Evolutionary conservation across 2,888 invertebrate species (phyloP).

Genomic region (Oxyteleia sp.): DNA sequence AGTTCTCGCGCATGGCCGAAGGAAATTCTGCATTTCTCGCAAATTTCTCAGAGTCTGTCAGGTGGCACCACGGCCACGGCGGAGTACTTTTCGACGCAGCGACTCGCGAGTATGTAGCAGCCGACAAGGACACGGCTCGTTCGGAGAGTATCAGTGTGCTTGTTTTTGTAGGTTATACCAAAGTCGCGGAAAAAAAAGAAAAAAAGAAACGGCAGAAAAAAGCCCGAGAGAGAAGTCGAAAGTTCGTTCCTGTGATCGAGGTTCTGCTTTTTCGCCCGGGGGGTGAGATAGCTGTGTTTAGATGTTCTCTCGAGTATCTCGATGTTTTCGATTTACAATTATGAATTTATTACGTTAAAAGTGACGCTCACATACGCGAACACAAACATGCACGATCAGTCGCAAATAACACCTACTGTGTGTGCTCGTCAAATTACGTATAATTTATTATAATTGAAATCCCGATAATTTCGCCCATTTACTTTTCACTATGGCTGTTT

Average conservation of each 20-base stretch:
- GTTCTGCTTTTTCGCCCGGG: conserved; percentile 76
- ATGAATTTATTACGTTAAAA: conserved; percentile 41
- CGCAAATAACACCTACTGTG: no score
- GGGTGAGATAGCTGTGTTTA: conserved; percentile 83
- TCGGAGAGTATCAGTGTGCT: conserved; percentile 36
- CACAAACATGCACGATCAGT: conserved; percentile 1
- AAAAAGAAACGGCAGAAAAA: conserved; percentile 53
- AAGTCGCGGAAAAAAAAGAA: no score
- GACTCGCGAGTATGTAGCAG: conserved; percentile 60
- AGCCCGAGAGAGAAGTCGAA: conserved; percentile 46
- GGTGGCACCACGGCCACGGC: conserved; percentile 84
- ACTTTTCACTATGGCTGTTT: no score
- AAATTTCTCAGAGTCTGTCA: conserved; percentile 84
- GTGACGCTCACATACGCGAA: conserved; percentile 48
- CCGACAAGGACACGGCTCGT: conserved; percentile 40
- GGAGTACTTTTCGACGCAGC: conserved; percentile 59
- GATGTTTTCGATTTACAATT: conserved; percentile 70
- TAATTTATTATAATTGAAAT: no score
- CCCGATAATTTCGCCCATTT: no score
- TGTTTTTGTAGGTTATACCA: conserved; percentile 80
- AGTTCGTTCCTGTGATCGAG: conserved; percentile 77
- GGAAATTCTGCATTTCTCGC: conserved; percentile 84
- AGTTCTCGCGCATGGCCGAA: conserved; percentile 83
- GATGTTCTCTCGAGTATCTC: conserved; percentile 70
- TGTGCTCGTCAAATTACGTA: no score